Base-by-base conservation (phyloP, 2,888 invertebrate species). In the Tiliacea aurago region DNA sequence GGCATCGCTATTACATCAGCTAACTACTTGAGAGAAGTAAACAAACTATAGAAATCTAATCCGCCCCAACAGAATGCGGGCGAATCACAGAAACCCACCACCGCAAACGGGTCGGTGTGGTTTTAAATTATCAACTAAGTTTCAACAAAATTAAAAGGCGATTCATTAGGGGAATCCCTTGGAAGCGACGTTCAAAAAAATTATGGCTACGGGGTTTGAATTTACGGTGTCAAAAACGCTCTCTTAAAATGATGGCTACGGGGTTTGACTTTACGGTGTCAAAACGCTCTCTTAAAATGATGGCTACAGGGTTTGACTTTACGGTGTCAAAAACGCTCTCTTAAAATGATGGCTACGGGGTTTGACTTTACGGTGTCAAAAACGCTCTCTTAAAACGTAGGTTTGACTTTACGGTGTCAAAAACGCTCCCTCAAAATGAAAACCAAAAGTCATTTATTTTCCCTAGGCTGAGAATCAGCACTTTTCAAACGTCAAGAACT, bases 21-120 rank as follows among this genome's bases (percentile, higher is more conserved):
- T 18, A 28, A 55, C 55, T 55, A 28, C n/a, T 63, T 71, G 49
- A 73, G 71, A 45, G 23, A 80, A 63, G 73, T 69, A 23, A 58
- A 66, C 63, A 81, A 59, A 68, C 59, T 63, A 43, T 65, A 58
- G 55, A 55, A 69, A 79, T 72, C 10, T 75, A 69, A 71, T 75
- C 73, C 62, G 62, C 53, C 61, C 23, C 59, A 55, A 58, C 59
- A 70, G 58, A 73, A 75, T 75, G 69, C 76, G 74, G 78, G 78
- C n/a, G 62, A 56, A 62, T 45, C 13, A 63, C 49, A 37, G 65
- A 76, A 63, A 63, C 23, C 20, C 37, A 66, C 20, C 37, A 66
- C 70, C 70, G 55, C 79, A 65, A 70, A 70, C 49, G 58, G 58
- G 45, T 58, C 7, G 49, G 2, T 33, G 55, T 18, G 62, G 64